phyloP scores from a whole-genome alignment of 2,888 invertebrate genomes.

The Ptychoptera contaminata region DNA sequence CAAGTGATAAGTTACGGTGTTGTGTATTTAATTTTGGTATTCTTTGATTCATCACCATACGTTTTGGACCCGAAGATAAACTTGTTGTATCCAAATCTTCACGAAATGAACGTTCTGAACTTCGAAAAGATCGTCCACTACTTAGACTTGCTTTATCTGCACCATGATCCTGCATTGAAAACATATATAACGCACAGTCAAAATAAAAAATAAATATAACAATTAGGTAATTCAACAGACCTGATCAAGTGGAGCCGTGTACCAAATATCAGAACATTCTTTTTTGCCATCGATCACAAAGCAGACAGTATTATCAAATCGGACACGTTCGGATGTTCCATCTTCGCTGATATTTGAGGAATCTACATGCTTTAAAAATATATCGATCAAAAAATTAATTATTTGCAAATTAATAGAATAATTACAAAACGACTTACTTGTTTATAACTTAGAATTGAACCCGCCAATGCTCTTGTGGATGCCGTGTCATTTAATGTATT shows the following conservation, averaged over 20 bases:
- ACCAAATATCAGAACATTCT: constrained; percentile 16
- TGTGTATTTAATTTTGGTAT: constrained; percentile 15
- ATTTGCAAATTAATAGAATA: too few relatives aligned
- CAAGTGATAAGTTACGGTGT: constrained; percentile 16
- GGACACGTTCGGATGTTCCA: constrained; percentile 43
- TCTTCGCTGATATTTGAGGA: constrained; percentile 30
- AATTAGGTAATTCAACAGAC: constrained; percentile 7
- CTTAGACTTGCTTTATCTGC: constrained; percentile 19
- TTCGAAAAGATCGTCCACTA: constrained; percentile 18
- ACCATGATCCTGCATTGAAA: not conserved
- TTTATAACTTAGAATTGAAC: constrained; percentile 55
- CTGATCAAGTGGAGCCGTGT: constrained; percentile 17
- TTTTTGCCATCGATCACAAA: constrained; percentile 16
- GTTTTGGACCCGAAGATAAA: constrained; percentile 13
- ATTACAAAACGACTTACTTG: constrained; percentile 20
- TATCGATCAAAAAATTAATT: too few relatives aligned
- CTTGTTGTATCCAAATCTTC: constrained; percentile 16
- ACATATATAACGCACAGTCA: not conserved
- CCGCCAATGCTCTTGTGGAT: constrained; percentile 61
- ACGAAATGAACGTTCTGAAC: constrained; percentile 17
- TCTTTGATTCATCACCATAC: constrained; percentile 14
- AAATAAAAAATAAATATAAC: not conserved
- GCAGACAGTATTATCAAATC: constrained; percentile 46
- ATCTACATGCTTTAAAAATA: constrained; percentile 21
- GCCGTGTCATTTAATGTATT: constrained; percentile 33